Conservation (phyloP, 2,113 vertebrate genomes). For the Peromyscus californicus region DNA sequence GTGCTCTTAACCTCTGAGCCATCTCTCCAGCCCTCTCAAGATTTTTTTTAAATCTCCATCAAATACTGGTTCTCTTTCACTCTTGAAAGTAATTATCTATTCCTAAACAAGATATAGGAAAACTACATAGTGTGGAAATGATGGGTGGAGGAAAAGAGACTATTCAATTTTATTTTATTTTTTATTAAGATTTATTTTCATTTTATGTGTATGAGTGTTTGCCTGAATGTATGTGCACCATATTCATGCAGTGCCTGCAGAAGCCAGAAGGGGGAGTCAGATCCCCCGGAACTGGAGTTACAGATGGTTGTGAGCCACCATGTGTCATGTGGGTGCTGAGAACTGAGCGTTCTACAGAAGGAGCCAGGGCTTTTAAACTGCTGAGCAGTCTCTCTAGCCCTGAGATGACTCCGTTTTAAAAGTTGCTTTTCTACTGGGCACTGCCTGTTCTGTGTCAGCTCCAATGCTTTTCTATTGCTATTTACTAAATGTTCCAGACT, state of each 20-base stretch:
- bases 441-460: not conserved
- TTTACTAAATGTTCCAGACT: not conserved
- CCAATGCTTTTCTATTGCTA: not conserved
- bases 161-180: not conserved
- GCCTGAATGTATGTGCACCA: not conserved
- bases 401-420: not conserved
- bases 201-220: not conserved
- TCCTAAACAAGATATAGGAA: not conserved
- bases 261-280: not conserved
- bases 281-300: not conserved
- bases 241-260: not conserved
- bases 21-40: no score
- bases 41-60: not conserved
- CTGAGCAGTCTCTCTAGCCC: not conserved
- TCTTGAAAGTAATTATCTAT: slow-evolving; percentile 1
- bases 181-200: not conserved
- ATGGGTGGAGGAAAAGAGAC: not conserved
- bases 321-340: not conserved
- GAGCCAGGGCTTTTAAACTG: not conserved
- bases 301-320: not conserved
- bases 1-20: no score
- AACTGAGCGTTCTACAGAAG: no score
- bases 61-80: not conserved
- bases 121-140: not conserved
- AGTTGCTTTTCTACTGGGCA: not conserved